Base-by-base conservation (phyloP, 2,888 invertebrate genomes). In the Xanthia togata region DNA sequence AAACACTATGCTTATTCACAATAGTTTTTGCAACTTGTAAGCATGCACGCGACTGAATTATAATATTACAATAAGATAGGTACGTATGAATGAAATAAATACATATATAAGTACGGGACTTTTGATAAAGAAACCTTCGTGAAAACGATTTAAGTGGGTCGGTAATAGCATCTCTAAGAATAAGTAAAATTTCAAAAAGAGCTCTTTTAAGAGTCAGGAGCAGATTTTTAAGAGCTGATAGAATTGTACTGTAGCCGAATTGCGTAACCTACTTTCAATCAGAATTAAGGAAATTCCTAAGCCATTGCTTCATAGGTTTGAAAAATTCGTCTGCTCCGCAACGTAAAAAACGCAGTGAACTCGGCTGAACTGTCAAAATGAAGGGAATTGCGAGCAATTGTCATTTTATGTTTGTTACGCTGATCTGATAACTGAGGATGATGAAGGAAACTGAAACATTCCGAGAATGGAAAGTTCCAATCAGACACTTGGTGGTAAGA, bases 21-120 rank as follows among this genome's bases (percentile, higher is more conserved):
- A 64, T 60, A 38, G 53, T 62, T 82, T 76, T 78, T 78, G 38
- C n/a, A 26, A 44, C 4, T 31, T 17, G 11, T n/a, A 2, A n/a
- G 11, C 8, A 31, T 57, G 44, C 76, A 76, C 44, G 64, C n/a
- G n/a, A 47, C 44, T 73, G 35, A 53, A 47, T 77, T 5, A 31
- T 20, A 14, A 4, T 31, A n/a, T 53, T 35, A 17, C 5, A 60
- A 65, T 78, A 44, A 26, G 47, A 79, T n/a, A n/a, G n/a, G n/a
- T 31, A 47, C 17, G 47, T 35, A 26, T 23, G 44, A 26, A 44
- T 53, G 35, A 35, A 53, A 47, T 23, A 67, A 53, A 14, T 23
- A 65, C 20, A 12, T n/a, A n/a, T n/a, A n/a, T n/a, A n/a, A n/a
- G n/a, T 17, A 35, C 53, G 31, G 31, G 9, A 55, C 20, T 76